phyloP scores from a whole-genome alignment of 2,797 vertebrate genomes.

The Microtus agrestis region DNA sequence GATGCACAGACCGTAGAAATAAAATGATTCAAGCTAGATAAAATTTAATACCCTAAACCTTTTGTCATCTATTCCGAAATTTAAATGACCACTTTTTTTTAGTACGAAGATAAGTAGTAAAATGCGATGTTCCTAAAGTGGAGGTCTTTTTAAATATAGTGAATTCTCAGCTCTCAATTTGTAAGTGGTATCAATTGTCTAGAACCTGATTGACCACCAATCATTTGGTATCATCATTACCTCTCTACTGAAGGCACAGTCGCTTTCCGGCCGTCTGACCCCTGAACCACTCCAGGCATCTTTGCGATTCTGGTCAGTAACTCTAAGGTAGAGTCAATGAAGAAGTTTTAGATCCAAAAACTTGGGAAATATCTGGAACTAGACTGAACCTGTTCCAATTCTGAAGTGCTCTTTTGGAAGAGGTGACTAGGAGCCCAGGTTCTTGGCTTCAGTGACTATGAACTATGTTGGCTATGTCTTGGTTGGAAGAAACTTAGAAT shows the following conservation, averaged over 20 bases:
- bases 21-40: background rate
- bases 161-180: background rate
- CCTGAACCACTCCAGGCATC: background rate
- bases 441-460: background rate
- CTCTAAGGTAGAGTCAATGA: background rate
- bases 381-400: background rate
- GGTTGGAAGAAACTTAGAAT: background rate
- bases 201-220: background rate
- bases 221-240: background rate
- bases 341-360: background rate
- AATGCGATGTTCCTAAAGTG: background rate
- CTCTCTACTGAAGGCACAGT: background rate
- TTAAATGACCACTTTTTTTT: background rate
- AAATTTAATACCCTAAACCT: background rate
- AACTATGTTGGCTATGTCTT: background rate
- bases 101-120: background rate
- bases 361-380: background rate
- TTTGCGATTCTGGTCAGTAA: background rate
- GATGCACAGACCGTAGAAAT: background rate
- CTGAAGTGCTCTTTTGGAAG: background rate
- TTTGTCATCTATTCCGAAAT: background rate
- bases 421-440: background rate
- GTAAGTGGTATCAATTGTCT: background rate
- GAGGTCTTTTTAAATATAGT: background rate
- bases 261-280: background rate